Conservation (phyloP, 2,113 vertebrate species). For the Calypte anna region DNA sequence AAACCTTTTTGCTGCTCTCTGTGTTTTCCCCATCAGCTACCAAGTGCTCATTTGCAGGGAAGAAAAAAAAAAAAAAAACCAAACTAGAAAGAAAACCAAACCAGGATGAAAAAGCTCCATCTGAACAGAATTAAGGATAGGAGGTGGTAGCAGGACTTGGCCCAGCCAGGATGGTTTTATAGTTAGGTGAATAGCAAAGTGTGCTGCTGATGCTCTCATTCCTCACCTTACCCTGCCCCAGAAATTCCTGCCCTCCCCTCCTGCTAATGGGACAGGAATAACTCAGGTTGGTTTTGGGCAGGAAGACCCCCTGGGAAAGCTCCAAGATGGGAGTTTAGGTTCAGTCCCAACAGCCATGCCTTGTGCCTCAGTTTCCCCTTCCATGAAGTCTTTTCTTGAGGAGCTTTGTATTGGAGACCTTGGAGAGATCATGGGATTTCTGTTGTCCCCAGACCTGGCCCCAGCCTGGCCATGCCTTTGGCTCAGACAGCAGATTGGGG, state of each 20-base stretch:
- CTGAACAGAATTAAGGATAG: conserved; percentile 45
- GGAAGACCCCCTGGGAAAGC: accelerated
- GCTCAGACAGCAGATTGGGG: not conserved
- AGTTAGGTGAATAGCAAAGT: accelerated
- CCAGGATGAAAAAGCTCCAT: conserved; percentile 52
- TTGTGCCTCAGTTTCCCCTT: not conserved
- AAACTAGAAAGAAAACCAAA: conserved; percentile 48
- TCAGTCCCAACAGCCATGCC: accelerated
- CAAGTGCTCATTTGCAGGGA: conserved; percentile 65
- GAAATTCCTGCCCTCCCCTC: not conserved
- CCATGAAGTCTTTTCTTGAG: not conserved
- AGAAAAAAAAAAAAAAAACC: conserved; percentile 32
- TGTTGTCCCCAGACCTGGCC: accelerated
- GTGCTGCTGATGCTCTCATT: accelerated
- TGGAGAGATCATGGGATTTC: not conserved
- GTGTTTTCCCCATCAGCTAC: conserved; percentile 62
- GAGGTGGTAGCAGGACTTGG: conserved; percentile 21
- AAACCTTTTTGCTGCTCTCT: not conserved
- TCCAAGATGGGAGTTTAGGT: not conserved
- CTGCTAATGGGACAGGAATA: not conserved
- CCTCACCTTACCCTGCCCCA: not conserved
- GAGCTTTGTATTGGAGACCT: not conserved
- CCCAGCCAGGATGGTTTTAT: accelerated
- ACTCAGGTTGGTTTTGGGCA: not conserved
- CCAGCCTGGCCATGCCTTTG: not conserved